Percentiles rank a stretch among this genome's conserved stretches.
These are phyloP conservation scores for Apteryx mantelli DNA, from an alignment of 2,113 vertebrate species.

Conservation along the genomic window DNA sequence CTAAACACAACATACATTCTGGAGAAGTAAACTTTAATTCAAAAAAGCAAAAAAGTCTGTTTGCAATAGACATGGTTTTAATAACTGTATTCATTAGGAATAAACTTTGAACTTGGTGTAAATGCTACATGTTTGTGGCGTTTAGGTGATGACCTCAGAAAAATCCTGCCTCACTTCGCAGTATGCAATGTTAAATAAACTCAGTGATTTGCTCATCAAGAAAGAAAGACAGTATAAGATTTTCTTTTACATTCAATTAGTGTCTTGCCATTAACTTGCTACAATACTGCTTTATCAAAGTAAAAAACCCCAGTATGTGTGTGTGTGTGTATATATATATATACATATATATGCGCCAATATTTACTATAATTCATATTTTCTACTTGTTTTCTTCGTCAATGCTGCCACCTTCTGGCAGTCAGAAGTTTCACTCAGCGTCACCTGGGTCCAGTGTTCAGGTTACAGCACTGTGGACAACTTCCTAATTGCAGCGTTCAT, in stretches of 20 bases:
- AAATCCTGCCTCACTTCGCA: constrained; percentile 15
- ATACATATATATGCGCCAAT: background rate
- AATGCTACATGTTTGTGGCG: background rate
- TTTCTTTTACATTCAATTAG: constrained; percentile 31
- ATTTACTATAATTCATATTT: background rate
- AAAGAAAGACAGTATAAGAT: background rate
- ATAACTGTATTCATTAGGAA: background rate
- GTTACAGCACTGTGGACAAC: background rate
- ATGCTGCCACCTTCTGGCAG: constrained; percentile 81
- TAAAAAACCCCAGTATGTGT: background rate
- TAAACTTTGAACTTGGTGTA: background rate
- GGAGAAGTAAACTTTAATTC: background rate
- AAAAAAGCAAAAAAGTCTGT: background rate
- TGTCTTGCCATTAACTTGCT: constrained; percentile 40
- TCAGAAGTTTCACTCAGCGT: background rate
- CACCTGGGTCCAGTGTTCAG: background rate
- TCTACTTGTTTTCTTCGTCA: constrained; percentile 72
- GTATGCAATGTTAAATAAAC: constrained; percentile 16
- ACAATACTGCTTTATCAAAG: constrained; percentile 32
- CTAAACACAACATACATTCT: background rate
- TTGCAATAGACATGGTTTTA: background rate
- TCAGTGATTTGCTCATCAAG: constrained; percentile 16
- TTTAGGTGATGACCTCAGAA: background rate
- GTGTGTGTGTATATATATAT: background rate
- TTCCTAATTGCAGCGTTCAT: background rate